phyloP scores from a whole-genome alignment of 2,888 invertebrate species.

The Theristus sp. region DNA sequence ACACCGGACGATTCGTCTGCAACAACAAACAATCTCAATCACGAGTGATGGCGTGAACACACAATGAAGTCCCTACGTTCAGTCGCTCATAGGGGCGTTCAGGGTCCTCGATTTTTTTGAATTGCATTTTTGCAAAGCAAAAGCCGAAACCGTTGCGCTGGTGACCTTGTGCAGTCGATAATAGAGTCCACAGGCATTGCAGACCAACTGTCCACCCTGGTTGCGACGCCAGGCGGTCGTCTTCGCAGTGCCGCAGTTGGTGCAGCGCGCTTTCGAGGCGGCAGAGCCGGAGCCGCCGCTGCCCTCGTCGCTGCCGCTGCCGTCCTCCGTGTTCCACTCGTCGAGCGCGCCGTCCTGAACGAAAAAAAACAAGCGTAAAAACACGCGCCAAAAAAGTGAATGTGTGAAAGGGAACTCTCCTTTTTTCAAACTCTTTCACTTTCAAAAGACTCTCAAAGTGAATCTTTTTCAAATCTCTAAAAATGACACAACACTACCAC shows the following conservation, averaged over 20 bases:
- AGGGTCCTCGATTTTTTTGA: too few species aligned
- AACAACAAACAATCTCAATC: not conserved
- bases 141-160: too few species aligned
- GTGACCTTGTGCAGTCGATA: slow-evolving; percentile 23
- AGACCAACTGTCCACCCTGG: slow-evolving; percentile 20
- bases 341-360: not conserved
- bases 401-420: too few species aligned
- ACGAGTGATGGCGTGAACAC: too few species aligned
- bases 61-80: too few species aligned
- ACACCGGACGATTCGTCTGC: slow-evolving; percentile 25
- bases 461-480: too few species aligned
- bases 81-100: too few species aligned
- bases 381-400: too few species aligned
- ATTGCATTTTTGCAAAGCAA: too few species aligned
- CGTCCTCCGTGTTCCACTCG: not conserved
- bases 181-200: slow-evolving; percentile 28
- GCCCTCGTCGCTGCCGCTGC: not conserved
- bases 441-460: too few species aligned
- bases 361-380: not conserved
- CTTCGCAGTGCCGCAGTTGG: slow-evolving; percentile 23
- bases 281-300: not conserved
- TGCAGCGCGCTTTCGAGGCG: slow-evolving; percentile 13
- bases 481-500: too few species aligned
- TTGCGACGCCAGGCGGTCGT: slow-evolving; percentile 28
- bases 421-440: too few species aligned